Percentiles rank a stretch among this genome's conserved stretches.
Conservation (phyloP, 1,140 invertebrate genomes). For the Brachionus rotundiformis region DNA sequence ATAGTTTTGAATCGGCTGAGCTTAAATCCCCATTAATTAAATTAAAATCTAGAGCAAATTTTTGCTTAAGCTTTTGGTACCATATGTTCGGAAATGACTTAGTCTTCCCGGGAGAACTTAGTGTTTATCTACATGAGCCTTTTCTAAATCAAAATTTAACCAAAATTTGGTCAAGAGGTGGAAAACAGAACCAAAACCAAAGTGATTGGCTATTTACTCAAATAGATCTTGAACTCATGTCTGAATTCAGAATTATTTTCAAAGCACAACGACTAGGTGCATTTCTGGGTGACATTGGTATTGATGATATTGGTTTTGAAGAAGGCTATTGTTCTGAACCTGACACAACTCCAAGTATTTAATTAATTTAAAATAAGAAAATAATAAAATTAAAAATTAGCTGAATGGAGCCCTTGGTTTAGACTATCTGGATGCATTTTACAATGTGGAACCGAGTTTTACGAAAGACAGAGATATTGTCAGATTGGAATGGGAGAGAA, state of each 20-base stretch:
- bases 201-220: background rate
- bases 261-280: background rate
- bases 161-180: conserved; percentile 47
- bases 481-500: background rate
- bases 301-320: conserved; percentile 19
- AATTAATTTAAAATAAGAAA: background rate
- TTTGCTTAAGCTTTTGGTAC: conserved; percentile 41
- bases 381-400: background rate
- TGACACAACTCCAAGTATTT: background rate
- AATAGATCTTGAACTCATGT: background rate
- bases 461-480: conserved; percentile 17
- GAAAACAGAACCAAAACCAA: background rate
- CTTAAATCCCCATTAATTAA: conserved; percentile 26
- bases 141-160: background rate
- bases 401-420: conserved; percentile 1
- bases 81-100: conserved; percentile 24
- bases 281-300: conserved; percentile 17
- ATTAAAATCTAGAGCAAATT: background rate
- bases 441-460: conserved; percentile 2
- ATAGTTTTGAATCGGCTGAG: background rate
- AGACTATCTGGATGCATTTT: background rate
- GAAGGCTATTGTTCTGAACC: background rate
- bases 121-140: conserved; percentile 14
- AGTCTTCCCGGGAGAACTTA: conserved; percentile 4
- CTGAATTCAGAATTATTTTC: conserved; percentile 3